Evolutionary conservation across 2,888 invertebrate genomes (phyloP), one percentile per base, ranked within the genome.

Genomic region (Neoitamus cyanurus): DNA sequence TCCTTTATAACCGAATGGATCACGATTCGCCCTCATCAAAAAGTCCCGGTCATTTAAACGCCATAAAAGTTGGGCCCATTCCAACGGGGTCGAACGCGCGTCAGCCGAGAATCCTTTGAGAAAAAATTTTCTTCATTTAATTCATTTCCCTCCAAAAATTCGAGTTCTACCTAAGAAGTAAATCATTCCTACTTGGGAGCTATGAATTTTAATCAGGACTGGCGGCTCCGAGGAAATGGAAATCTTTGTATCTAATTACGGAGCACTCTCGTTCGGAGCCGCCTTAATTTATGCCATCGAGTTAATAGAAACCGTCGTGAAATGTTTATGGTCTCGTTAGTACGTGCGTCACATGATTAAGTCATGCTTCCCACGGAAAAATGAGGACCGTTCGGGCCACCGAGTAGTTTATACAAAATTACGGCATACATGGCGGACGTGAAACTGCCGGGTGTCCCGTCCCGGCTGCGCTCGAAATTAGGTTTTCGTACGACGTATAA

Each of bases 311-410:
- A 70, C 70, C 42, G 25, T 34, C 83, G 36, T 34, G 83, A 83
- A 83, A 42, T 72, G 83, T 83, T 83, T 83, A 83, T 70, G 31
- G n/a, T 70, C n/a, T 46, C 37, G 70, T 70, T 36, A 83, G 37
- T 70, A 83, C 70, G 83, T 83, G 83, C 83, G 46, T 30, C 25
- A 36, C 83, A 83, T 70, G 83, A 83, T 70, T 83, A 83, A 83
- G 37, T 83, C 69, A 68, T 68, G 31, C 13, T 36, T 9, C 9
- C 30, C 31, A 30, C 70, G 69, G 34, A 69, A 83, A 58, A 58
- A 58, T 58, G 25, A 9, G 9, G 15, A 20, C 20, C 58, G 20
- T 58, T 58, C 11, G 25, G 58, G 58, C 15, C 58, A 58, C 20
- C 9, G 25, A 58, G 58, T 58, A 58, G 58, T 58, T 58, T 58